Conservation (phyloP, 2,888 invertebrate species). For the Spodoptera picta region DNA sequence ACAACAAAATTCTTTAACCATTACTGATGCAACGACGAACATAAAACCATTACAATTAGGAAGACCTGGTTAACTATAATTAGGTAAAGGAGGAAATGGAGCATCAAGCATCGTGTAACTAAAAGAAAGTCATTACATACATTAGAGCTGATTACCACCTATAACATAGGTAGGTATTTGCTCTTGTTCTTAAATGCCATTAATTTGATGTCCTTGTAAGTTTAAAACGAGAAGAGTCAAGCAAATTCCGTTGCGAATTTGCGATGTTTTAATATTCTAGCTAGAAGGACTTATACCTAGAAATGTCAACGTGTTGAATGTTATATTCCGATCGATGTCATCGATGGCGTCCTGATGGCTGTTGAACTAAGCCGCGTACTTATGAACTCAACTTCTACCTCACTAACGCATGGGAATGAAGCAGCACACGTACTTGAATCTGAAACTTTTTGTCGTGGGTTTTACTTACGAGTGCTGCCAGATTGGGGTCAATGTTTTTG, state of each 20-base stretch:
- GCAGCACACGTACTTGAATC: too few species aligned
- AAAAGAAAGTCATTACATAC: slow-evolving; percentile 48
- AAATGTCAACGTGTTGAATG: slow-evolving; percentile 17
- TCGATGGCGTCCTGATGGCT: slow-evolving; percentile 13
- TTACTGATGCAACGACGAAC: slow-evolving; percentile 7
- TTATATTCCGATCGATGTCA: slow-evolving; percentile 25
- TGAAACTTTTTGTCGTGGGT: too few species aligned
- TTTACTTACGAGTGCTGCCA: too few species aligned
- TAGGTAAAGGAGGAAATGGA: slow-evolving; percentile 36
- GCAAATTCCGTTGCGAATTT: background rate
- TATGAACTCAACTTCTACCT: slow-evolving; percentile 1
- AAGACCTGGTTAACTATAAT: slow-evolving; percentile 42
- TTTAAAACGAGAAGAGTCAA: slow-evolving; percentile 4
- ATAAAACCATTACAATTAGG: slow-evolving; percentile 30
- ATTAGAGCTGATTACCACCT: slow-evolving; percentile 23
- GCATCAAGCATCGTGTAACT: slow-evolving; percentile 40
- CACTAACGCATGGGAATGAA: background rate
- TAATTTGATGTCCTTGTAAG: background rate
- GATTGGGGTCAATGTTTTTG: too few species aligned
- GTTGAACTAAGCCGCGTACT: slow-evolving; percentile 5
- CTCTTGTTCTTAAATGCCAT: slow-evolving; percentile 16
- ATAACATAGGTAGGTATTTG: background rate
- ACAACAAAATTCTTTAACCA: background rate
- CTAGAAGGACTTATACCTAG: slow-evolving; percentile 23
- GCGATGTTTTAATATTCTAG: slow-evolving; percentile 29